These are phyloP conservation scores for Coleophora flavipennella DNA, from an alignment of 2,888 invertebrate species.

Conservation along the genomic window DNA sequence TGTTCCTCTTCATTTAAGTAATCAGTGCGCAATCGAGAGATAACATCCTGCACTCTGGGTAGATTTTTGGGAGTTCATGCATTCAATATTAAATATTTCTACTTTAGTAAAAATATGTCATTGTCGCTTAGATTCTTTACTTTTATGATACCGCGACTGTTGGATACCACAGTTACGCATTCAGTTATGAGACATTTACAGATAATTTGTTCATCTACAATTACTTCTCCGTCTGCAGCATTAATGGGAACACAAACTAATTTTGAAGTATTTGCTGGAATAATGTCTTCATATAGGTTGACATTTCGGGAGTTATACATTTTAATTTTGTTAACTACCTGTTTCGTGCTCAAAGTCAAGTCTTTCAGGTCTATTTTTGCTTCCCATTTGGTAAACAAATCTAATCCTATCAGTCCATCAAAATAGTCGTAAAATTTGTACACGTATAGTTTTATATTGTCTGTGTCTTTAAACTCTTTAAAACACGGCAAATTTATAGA, in stretches of 20 bases:
- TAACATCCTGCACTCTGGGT: neutral
- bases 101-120: neutral
- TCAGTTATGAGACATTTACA: slow-evolving; percentile 9
- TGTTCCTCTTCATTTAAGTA: neutral
- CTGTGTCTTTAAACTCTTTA: slow-evolving; percentile 1
- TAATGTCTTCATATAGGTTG: slow-evolving; percentile 18
- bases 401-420: slow-evolving; percentile 13
- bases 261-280: slow-evolving; percentile 14
- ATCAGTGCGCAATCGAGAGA: neutral
- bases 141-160: slow-evolving; percentile 6
- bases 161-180: slow-evolving; percentile 6
- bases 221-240: slow-evolving; percentile 11
- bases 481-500: slow-evolving; percentile 5
- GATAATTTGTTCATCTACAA: slow-evolving; percentile 8
- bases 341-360: slow-evolving; percentile 5
- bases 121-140: neutral
- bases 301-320: slow-evolving; percentile 17
- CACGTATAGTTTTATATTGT: slow-evolving; percentile 5
- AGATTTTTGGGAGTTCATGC: neutral
- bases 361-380: slow-evolving; percentile 12
- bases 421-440: slow-evolving; percentile 15
- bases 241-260: slow-evolving; percentile 14
- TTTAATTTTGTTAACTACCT: slow-evolving; percentile 7
- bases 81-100: neutral
- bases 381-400: slow-evolving; percentile 13